Base-by-base conservation (phyloP, 2,888 invertebrate genomes). In the Merodon equestris region DNA sequence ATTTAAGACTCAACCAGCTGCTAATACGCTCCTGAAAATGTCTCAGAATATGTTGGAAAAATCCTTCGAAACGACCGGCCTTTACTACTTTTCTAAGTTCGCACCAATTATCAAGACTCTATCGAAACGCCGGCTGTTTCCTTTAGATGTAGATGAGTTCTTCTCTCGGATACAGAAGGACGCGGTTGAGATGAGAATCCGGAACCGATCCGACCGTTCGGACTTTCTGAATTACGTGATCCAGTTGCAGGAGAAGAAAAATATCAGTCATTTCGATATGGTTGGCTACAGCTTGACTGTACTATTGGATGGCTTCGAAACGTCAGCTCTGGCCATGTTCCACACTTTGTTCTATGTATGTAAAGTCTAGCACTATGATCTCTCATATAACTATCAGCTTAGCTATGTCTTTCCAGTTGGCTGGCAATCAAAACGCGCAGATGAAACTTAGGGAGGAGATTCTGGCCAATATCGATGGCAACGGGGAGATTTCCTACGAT, bases 131-230 rank as follows among this genome's bases (percentile, higher is more conserved):
- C 84, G 84, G 0, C 83, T 87, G 38, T 84, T 83, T 66, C 82
- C 85, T 12, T 90, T 87, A 0, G 93, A 91, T 3, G 97, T 98
- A 85, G 96, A 86, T 15, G 67, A 82, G 0, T 87, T 87, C 77
- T 87, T 88, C 36, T 84, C 83, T 0, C 72, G 83, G 15, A 66
- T 87, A 1, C 85, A 85, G 18, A 76, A 70, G 12, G 83, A 86
- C 12, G 85, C 88, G 0, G 79, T 86, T 3, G 75, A 83, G 5
- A 14, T 86, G 61, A 84, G 88, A 1, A 27, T 81, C 0, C 81
- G 83, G 9, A 82, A 75, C 1, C 82, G 48, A 36, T 77, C 10
- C 1, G 61, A 83, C 3, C 84, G 88, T 0, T 82, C 82, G 0
- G 88, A 88, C 81, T 87, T 84, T 27, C 66, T 88, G 0, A 85